A percentile compares a stretch with the other conserved stretches of the same genome.
phyloP scores from a whole-genome alignment of 2,797 vertebrate species.

The Intellagama lesueurii region DNA sequence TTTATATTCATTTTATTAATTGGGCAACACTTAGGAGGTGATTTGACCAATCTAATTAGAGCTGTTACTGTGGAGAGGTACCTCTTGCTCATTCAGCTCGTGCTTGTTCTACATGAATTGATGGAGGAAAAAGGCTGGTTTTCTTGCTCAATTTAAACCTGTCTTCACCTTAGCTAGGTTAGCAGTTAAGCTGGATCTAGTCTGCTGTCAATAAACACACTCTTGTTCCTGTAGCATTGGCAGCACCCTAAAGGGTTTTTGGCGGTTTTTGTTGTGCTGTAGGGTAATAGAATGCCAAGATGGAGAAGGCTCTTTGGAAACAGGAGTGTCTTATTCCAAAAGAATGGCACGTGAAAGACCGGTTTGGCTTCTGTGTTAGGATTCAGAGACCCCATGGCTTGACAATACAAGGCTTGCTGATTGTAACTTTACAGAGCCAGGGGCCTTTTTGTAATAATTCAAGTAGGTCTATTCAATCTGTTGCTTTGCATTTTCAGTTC shows the following conservation, averaged over 20 bases:
- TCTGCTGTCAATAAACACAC: background rate
- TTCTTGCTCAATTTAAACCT: constrained; percentile 16
- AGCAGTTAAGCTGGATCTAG: background rate
- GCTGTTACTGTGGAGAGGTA: background rate
- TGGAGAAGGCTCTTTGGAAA: constrained; percentile 4
- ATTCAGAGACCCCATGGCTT: background rate
- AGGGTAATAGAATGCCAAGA: constrained; percentile 1
- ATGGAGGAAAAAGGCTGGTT: background rate
- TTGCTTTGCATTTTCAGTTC: background rate
- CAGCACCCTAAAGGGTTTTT: background rate
- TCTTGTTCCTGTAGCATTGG: constrained; percentile 10
- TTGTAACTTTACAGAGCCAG: background rate
- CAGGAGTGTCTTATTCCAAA: background rate
- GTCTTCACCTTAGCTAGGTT: constrained; percentile 9
- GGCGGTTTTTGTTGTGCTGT: background rate
- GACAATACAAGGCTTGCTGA: background rate
- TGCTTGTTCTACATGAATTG: background rate
- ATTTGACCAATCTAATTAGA: background rate
- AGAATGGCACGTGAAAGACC: background rate
- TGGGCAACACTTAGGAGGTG: background rate
- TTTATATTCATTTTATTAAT: background rate
- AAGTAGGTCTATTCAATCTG: background rate
- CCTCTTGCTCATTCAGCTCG: background rate
- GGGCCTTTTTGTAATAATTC: background rate
- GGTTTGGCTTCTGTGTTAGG: background rate